Evolutionary conservation across 2,113 vertebrate genomes (phyloP).

Genomic region (Tamias sibiricus): DNA sequence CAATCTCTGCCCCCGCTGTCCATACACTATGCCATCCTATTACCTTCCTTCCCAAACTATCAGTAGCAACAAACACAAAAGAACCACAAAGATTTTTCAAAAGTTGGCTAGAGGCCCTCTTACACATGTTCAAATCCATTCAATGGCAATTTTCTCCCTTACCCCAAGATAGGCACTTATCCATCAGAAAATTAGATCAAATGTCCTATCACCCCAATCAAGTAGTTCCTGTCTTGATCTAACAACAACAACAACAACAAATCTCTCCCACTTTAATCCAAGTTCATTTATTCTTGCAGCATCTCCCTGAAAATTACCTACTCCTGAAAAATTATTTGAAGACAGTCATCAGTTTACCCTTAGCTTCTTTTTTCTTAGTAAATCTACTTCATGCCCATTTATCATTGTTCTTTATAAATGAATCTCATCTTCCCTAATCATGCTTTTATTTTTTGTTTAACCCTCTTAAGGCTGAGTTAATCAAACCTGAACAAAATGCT

Average conservation of each 20-base stretch:
- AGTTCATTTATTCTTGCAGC: not conserved
- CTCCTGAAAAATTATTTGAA: not conserved
- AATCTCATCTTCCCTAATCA: not conserved
- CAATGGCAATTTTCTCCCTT: not conserved
- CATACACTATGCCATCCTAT: not conserved
- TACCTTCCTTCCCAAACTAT: not conserved
- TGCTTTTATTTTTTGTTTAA: conserved; percentile 31
- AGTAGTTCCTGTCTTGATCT: not conserved
- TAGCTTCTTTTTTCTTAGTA: not conserved
- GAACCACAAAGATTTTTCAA: not conserved
- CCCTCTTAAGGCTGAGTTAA: not conserved
- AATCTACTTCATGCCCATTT: not conserved
- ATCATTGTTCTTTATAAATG: not conserved
- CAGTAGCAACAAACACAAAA: not conserved
- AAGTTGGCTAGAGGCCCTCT: not conserved
- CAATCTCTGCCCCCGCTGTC: not conserved
- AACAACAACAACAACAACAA: too few relatives aligned
- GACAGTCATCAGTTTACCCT: not conserved
- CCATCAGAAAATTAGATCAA: not conserved
- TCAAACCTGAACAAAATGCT: not conserved
- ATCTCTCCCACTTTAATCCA: not conserved
- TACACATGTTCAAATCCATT: not conserved
- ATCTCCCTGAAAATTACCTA: not conserved
- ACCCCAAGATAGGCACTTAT: not conserved
- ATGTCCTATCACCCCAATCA: not conserved